phyloP scores from a whole-genome alignment of 1,140 invertebrate genomes.

The Brachystomella parvula region DNA sequence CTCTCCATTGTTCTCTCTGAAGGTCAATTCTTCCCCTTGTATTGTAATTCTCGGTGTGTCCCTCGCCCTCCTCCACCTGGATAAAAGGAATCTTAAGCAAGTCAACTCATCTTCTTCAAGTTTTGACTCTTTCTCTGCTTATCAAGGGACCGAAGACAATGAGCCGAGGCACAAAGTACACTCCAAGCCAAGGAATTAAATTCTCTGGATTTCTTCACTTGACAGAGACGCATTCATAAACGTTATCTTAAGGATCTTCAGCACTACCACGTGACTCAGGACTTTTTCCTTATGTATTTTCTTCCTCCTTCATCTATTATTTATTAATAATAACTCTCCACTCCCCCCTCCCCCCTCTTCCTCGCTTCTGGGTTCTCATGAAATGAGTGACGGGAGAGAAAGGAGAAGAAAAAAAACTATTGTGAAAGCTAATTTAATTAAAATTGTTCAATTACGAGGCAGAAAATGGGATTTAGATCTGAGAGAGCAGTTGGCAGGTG shows the following conservation, averaged over 20 bases:
- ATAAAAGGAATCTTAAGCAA: neutral
- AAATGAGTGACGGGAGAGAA: neutral
- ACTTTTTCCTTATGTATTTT: slow-evolving; percentile 1
- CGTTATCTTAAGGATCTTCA: no score
- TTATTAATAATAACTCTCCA: neutral
- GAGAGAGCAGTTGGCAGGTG: slow-evolving; percentile 8
- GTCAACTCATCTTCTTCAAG: neutral
- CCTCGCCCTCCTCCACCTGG: neutral
- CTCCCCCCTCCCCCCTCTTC: neutral
- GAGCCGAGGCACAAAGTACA: no score
- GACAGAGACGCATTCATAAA: neutral
- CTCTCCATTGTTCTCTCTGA: neutral
- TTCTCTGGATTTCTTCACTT: neutral
- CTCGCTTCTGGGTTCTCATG: neutral
- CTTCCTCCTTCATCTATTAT: no score
- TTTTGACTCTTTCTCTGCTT: no score
- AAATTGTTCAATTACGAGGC: slow-evolving; percentile 12
- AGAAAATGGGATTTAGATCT: slow-evolving; percentile 8
- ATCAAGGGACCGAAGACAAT: no score
- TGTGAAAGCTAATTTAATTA: slow-evolving; percentile 13
- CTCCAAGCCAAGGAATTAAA: no score
- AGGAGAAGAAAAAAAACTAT: no score
- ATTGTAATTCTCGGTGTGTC: neutral
- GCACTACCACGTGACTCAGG: neutral
- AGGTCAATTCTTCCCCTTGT: neutral